These are phyloP conservation scores for Ormyrus thymus DNA, from an alignment of 2,888 invertebrate genomes.

Conservation along the genomic window DNA sequence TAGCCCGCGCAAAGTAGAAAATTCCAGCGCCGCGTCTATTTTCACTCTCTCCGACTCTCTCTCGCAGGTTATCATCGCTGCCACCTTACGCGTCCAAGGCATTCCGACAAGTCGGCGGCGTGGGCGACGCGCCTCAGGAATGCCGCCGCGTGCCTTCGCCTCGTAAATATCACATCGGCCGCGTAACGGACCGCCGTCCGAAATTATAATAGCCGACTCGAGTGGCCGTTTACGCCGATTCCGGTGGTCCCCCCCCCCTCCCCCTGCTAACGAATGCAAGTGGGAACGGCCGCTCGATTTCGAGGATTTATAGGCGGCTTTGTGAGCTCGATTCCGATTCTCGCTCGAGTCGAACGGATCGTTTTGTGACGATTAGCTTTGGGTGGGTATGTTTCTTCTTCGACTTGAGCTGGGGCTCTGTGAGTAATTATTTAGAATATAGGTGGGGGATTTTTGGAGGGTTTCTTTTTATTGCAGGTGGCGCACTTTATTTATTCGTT, in stretches of 20 bases:
- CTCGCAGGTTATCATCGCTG: neutral
- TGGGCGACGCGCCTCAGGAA: neutral
- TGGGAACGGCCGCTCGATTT: conserved; percentile 22
- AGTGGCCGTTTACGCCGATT: no score
- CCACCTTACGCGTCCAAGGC: no score
- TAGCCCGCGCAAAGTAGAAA: no score
- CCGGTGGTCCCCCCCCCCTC: conserved; percentile 32
- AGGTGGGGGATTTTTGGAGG: no score
- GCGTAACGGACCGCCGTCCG: conserved; percentile 18
- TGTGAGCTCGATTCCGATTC: neutral
- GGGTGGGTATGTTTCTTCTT: neutral
- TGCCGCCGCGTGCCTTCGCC: neutral
- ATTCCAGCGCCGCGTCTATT: neutral
- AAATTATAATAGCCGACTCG: conserved; percentile 36
- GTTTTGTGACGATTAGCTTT: neutral
- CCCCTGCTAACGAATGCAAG: neutral
- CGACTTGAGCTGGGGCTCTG: neutral
- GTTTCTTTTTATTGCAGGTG: no score
- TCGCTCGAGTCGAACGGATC: neutral
- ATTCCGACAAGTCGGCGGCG: no score
- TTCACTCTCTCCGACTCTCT: neutral
- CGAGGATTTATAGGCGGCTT: conserved; percentile 45
- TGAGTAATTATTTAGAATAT: conserved; percentile 23
- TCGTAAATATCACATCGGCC: conserved; percentile 6
- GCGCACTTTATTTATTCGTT: no score